Evolutionary conservation across 2,888 invertebrate species (phyloP), one percentile per base, ranked within the genome.

Genomic region (Sussaba pulchella): DNA sequence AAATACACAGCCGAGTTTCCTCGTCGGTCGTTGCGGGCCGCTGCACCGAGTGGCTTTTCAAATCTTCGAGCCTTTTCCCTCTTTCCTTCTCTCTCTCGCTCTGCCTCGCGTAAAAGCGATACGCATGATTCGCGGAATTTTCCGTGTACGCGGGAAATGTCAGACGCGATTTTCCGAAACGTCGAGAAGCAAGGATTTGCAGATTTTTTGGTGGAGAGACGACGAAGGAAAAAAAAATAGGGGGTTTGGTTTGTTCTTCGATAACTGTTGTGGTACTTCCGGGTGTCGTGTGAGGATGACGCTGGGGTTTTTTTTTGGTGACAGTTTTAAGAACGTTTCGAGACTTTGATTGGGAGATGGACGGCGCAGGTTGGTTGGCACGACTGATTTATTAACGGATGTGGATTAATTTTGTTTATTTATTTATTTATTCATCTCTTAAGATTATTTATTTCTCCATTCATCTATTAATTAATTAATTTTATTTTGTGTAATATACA

Each of bases 61-160:
- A 82, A 73, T 70, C 79, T 69, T 31, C 66, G 24, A 77, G 70
- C 72, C 57, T 45, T 57, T 43, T 67, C n/a, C n/a, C n/a, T n/a
- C n/a, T n/a, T n/a, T n/a, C n/a, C n/a, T n/a, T n/a, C n/a, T n/a
- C n/a, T n/a, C n/a, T n/a, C n/a, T n/a, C n/a, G n/a, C n/a, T n/a
- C n/a, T n/a, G n/a, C 69, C 75, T 81, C 72, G 59, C 52, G 78
- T 78, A 81, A 72, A 78, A 81, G 78, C n/a, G 31, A 66, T 4
- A n/a, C 31, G 6, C 31, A 31, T 31, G 4, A 6, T 6, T 6
- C 31, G 43, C 73, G 73, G 77, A 74, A 81, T 81, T 77, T 81
- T 81, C 81, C 81, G 69, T 74, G 70, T 66, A 6, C 39, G 19
- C 61, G 81, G 70, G 70, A 81, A 81, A 78, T 77, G 59, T 77